Base-by-base conservation (phyloP, 2,113 vertebrate species). In the Carassius carassius region DNA sequence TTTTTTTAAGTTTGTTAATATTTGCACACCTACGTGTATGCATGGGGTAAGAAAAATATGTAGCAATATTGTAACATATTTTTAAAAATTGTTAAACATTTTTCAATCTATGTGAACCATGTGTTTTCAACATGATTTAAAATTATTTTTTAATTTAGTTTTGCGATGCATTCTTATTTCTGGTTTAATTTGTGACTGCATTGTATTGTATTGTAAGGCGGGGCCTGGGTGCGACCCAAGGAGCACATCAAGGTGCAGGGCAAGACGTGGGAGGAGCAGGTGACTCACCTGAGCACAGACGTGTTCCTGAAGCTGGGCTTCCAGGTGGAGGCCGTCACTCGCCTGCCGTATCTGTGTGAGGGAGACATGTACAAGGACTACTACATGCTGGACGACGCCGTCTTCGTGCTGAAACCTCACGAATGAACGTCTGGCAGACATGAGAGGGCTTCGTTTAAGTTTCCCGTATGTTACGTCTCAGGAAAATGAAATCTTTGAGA, bases 341-440 rank as follows among this genome's bases (percentile, higher is more conserved):
- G 98, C 85, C 89, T 99, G 91, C 98, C 98, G 0, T 99, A 99
- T 92, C 95, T 99, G 75, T 99, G 98, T 41, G 98, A 99, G 89
- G 98, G 98, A 2, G 98, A 99, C 90, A 97, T 99, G 96, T 97
- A 99, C 54, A 97, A 97, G 56, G 97, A 99, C 91, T 98, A 98
- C 93, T 99, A 99, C 0, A 95, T 98, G 35, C 93, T 99, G 69
- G 97, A 99, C 16, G 97, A 99, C 29, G 98, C 96, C 0, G 98
- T 99, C 86, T 99, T 99, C 54, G 95, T 99, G 41, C 95, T 99
- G 21, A 98, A 92, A 86, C 90, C 91, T 63, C 86, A 86, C n/a
- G 75, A 87, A 1, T 86, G 60, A 70, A 76, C 60, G 37, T 32
- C 2, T 1, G 63, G 6, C 63, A 19, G 29, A 58, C 25, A 54